Percentiles rank a stretch among this genome's conserved stretches.
These are phyloP conservation scores for Otus scops DNA, from an alignment of 2,797 vertebrate genomes.

Conservation along the genomic window DNA sequence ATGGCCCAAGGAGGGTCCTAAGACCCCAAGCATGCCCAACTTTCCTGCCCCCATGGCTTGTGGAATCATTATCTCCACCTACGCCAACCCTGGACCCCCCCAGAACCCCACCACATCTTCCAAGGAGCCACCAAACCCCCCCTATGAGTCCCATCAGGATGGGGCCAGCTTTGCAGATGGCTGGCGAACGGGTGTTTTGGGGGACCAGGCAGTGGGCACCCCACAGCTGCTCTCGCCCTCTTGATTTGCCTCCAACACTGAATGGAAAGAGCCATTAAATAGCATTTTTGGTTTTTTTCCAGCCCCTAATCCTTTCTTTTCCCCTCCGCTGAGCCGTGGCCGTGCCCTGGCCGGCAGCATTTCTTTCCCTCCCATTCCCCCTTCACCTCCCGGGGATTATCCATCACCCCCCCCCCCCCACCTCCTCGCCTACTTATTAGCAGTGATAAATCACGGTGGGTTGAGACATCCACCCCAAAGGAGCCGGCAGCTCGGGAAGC, in stretches of 20 bases:
- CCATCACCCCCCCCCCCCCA: background rate
- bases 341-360: background rate
- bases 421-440: accelerated
- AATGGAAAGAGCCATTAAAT: background rate
- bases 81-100: accelerated
- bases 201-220: accelerated
- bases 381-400: background rate
- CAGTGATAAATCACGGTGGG: accelerated
- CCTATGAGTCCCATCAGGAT: background rate
- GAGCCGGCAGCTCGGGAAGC: background rate
- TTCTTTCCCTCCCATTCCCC: background rate
- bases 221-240: background rate
- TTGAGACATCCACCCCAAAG: background rate
- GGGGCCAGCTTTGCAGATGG: background rate
- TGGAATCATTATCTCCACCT: accelerated
- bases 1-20: background rate
- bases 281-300: background rate
- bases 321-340: background rate
- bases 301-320: background rate
- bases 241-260: background rate
- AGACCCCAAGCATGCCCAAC: background rate
- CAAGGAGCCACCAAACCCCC: background rate
- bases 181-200: accelerated
- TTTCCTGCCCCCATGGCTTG: background rate
- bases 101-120: background rate